A percentile compares a stretch with the other conserved stretches of the same genome.
Conservation (phyloP, 2,797 vertebrate genomes). For the Austrolebias charrua region DNA sequence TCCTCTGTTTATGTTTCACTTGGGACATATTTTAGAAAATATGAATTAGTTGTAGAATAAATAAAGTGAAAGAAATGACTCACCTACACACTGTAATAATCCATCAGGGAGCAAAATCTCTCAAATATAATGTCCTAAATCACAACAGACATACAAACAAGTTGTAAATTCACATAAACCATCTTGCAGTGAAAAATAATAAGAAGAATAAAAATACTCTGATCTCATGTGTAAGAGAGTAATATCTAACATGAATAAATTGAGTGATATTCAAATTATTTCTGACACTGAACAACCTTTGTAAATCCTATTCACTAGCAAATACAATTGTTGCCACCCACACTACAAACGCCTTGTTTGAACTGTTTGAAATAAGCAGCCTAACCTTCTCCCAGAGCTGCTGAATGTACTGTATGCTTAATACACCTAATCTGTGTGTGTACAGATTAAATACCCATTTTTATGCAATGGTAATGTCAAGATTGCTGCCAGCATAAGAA, state of each 20-base stretch:
- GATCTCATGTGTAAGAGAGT: neutral
- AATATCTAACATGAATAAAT: neutral
- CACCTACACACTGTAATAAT: too few species aligned
- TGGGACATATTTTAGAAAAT: too few species aligned
- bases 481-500: slow-evolving; percentile 3
- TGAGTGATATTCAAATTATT: slow-evolving; percentile 37
- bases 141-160: too few species aligned
- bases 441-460: neutral
- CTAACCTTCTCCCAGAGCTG: slow-evolving; percentile 23
- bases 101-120: too few species aligned
- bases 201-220: neutral
- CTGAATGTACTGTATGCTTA: slow-evolving; percentile 11
- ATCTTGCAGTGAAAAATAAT: neutral
- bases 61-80: too few species aligned
- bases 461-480: slow-evolving; percentile 1
- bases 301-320: slow-evolving; percentile 42
- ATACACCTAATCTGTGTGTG: slow-evolving; percentile 6
- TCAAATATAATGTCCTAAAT: too few species aligned
- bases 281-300: slow-evolving; percentile 31
- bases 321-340: slow-evolving; percentile 39
- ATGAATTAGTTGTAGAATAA: too few species aligned
- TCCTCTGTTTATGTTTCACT: too few species aligned
- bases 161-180: neutral
- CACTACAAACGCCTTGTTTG: slow-evolving; percentile 27
- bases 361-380: slow-evolving; percentile 21